Evolutionary conservation across 2,797 vertebrate genomes (phyloP).

Genomic region (Falco biarmicus): DNA sequence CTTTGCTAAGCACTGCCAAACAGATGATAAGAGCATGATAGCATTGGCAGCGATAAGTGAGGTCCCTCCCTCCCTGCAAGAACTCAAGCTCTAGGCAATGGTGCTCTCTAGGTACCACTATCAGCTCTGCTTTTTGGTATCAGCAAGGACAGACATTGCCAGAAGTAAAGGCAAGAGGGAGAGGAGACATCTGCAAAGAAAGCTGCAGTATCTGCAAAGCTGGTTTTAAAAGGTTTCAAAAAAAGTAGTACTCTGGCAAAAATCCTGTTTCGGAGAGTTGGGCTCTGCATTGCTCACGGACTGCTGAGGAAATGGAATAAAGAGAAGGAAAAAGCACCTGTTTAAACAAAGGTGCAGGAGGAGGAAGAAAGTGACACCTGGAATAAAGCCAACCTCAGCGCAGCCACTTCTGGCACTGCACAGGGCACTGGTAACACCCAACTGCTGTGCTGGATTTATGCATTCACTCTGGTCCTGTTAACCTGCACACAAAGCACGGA

Average conservation of each 20-base stretch:
- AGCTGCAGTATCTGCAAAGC: neutral
- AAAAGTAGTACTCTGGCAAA: neutral
- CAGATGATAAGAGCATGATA: neutral
- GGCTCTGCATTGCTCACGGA: neutral
- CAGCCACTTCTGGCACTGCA: neutral
- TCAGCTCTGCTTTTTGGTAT: neutral
- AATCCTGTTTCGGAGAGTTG: neutral
- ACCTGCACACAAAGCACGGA: neutral
- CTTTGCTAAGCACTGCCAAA: neutral
- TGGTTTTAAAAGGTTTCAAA: neutral
- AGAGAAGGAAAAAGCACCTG: neutral
- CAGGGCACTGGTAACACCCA: neutral
- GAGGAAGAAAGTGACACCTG: neutral
- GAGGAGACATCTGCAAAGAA: neutral
- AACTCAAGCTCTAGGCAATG: neutral
- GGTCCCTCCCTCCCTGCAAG: neutral
- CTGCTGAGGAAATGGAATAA: neutral
- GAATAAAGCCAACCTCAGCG: neutral
- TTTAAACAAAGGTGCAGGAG: slow-evolving; percentile 1
- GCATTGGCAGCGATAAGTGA: neutral
- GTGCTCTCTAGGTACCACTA: neutral
- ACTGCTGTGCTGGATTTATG: neutral
- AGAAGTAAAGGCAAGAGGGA: neutral
- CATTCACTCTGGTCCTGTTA: neutral
- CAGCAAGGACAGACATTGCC: neutral